phyloP scores from a whole-genome alignment of 2,888 invertebrate species.

The Drosophila heteroneura region DNA sequence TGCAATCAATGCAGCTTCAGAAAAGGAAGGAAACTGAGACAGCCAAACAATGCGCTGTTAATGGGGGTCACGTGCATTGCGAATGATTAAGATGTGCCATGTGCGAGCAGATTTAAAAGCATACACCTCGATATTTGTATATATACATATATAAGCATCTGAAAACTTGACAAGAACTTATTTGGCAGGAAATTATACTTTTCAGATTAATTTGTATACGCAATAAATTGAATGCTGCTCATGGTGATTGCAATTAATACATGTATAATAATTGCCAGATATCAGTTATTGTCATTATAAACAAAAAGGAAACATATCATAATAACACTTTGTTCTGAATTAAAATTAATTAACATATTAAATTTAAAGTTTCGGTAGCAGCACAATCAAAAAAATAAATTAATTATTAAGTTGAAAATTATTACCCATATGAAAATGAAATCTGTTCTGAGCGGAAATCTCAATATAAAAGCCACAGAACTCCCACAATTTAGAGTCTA shows the following conservation, averaged over 20 bases:
- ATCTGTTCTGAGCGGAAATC: neutral
- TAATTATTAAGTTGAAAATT: neutral
- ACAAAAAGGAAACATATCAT: neutral
- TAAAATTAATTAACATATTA: neutral
- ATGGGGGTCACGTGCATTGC: conserved; percentile 58
- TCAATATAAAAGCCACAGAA: neutral
- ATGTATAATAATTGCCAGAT: neutral
- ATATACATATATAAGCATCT: neutral
- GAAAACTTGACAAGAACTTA: conserved; percentile 14
- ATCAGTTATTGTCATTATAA: neutral
- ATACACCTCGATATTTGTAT: neutral
- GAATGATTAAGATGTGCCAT: conserved; percentile 34
- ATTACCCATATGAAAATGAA: neutral
- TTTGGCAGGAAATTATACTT: conserved; percentile 33
- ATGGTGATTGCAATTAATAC: neutral
- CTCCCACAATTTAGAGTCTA: neutral
- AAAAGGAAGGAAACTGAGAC: conserved; percentile 28
- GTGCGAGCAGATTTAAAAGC: neutral
- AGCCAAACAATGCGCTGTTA: conserved; percentile 52
- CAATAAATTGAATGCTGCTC: neutral
- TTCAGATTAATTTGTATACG: conserved; percentile 17
- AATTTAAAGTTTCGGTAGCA: neutral
- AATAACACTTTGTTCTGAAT: neutral
- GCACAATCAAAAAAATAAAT: neutral
- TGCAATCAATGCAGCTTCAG: conserved; percentile 49